A percentile compares a stretch with the other conserved stretches of the same genome.
phyloP scores from a whole-genome alignment of 1,140 invertebrate species.

The Drosophila auraria region DNA sequence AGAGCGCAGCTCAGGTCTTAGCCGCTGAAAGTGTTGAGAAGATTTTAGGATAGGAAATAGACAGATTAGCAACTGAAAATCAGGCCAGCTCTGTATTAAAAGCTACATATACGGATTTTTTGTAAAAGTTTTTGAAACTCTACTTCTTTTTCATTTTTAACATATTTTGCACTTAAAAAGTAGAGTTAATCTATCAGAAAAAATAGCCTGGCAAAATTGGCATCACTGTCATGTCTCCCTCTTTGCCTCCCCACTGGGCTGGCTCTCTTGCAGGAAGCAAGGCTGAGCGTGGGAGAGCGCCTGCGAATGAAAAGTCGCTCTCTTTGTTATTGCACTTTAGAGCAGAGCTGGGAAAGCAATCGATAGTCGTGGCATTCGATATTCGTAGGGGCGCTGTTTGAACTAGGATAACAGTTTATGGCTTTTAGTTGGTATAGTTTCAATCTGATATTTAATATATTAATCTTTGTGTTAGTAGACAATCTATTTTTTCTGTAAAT shows the following conservation, averaged over 20 bases:
- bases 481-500: too few species aligned
- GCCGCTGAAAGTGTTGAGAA: background rate
- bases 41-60: background rate
- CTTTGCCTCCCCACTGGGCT: background rate
- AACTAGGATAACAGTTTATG: background rate
- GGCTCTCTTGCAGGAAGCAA: constrained; percentile 1
- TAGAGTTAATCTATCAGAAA: background rate
- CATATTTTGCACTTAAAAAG: background rate
- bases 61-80: too few species aligned
- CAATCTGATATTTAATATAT: too few species aligned
- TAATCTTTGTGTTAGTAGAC: too few species aligned
- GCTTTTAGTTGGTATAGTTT: too few species aligned
- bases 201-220: background rate
- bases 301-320: background rate
- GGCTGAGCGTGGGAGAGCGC: constrained; percentile 8
- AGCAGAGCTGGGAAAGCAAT: background rate
- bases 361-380: constrained; percentile 1
- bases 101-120: too few species aligned
- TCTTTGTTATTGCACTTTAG: constrained; percentile 15
- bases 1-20: background rate
- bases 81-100: too few species aligned
- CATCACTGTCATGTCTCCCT: background rate
- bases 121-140: too few species aligned
- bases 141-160: too few species aligned
- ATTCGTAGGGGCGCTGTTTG: background rate